Conservation (phyloP, 2,888 invertebrate species). For the Diaprepes abbreviatus region DNA sequence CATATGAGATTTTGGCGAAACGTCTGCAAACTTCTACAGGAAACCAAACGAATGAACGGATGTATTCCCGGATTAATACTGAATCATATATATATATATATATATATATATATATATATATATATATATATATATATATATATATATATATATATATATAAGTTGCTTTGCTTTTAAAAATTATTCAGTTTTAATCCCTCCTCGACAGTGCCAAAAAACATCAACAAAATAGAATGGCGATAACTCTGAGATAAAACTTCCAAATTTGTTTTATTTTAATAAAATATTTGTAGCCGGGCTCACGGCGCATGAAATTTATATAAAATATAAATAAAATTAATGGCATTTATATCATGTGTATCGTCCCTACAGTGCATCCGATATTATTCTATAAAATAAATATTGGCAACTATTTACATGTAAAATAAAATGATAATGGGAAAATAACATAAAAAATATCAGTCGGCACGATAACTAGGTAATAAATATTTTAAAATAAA, state of each 20-base stretch:
- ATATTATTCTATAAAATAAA: constrained; percentile 34
- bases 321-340: constrained; percentile 46
- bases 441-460: constrained; percentile 31
- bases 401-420: constrained; percentile 33
- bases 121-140: no score
- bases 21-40: no score
- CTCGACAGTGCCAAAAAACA: not conserved
- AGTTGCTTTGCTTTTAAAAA: no score
- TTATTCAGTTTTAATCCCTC: not conserved
- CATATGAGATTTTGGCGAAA: no score
- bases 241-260: constrained; percentile 10
- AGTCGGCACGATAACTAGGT: constrained; percentile 11
- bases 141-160: no score
- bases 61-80: no score
- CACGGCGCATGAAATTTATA: constrained; percentile 42
- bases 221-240: constrained; percentile 2
- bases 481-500: constrained; percentile 32
- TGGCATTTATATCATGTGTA: constrained; percentile 28
- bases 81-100: no score
- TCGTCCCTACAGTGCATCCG: constrained; percentile 29
- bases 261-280: constrained; percentile 32
- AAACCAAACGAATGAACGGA: no score
- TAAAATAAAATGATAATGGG: constrained; percentile 38
- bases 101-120: no score
- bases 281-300: constrained; percentile 30